Percentiles rank a stretch among this genome's conserved stretches.
These are phyloP conservation scores for Rhinoptilus africanus DNA, from an alignment of 2,113 vertebrate species.

Conservation along the genomic window DNA sequence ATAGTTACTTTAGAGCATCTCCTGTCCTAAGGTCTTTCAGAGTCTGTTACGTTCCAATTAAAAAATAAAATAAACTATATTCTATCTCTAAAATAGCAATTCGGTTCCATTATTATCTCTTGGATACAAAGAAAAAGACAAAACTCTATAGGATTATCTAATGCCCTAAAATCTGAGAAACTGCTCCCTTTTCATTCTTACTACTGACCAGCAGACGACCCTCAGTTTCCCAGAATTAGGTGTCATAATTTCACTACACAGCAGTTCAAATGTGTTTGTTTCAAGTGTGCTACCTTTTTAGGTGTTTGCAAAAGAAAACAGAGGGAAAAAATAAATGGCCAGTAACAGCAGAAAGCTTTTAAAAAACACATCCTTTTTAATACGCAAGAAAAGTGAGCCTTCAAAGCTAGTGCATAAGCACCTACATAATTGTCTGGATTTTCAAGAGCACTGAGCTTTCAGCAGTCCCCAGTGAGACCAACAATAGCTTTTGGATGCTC, in stretches of 20 bases:
- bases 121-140: background rate
- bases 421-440: slow-evolving; percentile 46
- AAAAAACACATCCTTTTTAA: background rate
- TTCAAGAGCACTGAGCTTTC: slow-evolving; percentile 31
- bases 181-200: background rate
- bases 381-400: background rate
- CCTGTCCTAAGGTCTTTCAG: background rate
- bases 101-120: background rate
- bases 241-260: background rate
- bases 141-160: background rate
- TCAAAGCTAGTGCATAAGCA: slow-evolving; percentile 13
- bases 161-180: background rate
- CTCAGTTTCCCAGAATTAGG: background rate
- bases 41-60: background rate
- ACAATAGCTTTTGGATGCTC: slow-evolving; percentile 44
- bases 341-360: background rate
- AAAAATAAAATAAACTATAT: background rate
- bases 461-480: slow-evolving; percentile 37
- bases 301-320: background rate
- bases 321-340: background rate
- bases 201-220: background rate
- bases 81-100: background rate
- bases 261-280: background rate
- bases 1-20: background rate
- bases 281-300: background rate